Evolutionary conservation across 2,888 invertebrate genomes (phyloP).

Genomic region (Laothoe populi): DNA sequence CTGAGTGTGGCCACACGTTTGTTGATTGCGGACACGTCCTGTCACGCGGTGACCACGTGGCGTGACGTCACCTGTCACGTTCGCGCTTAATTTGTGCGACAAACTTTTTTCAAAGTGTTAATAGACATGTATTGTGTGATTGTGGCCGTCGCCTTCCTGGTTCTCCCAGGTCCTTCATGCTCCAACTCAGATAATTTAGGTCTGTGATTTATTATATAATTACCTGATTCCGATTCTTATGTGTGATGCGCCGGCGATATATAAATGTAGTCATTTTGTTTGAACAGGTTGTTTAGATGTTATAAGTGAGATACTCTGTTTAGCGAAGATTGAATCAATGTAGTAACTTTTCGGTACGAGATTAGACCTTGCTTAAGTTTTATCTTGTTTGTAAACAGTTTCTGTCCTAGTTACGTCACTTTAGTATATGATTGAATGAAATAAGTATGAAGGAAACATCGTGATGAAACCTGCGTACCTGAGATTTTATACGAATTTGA

Average conservation of each 20-base stretch:
- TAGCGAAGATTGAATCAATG: constrained; percentile 2
- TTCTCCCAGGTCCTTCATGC: constrained; percentile 67
- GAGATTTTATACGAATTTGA: no score
- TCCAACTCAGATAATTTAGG: constrained; percentile 79
- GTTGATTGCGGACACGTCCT: constrained; percentile 63
- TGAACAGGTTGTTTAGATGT: constrained; percentile 3
- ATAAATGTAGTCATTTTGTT: neutral
- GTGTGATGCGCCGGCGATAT: neutral
- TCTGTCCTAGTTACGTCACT: neutral
- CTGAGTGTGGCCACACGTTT: constrained; percentile 78
- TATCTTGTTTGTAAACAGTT: constrained; percentile 13
- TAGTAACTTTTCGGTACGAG: neutral
- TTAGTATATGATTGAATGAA: neutral
- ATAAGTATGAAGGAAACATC: no score
- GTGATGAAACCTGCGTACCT: no score
- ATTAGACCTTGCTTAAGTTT: neutral
- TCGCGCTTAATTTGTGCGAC: constrained; percentile 28
- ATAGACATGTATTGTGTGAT: constrained; percentile 53
- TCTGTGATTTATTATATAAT: constrained; percentile 70
- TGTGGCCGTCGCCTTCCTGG: constrained; percentile 60
- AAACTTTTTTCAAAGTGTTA: constrained; percentile 39
- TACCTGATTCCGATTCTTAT: constrained; percentile 45
- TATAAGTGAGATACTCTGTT: neutral
- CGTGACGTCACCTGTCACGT: constrained; percentile 59
- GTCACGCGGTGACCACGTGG: constrained; percentile 59